These are phyloP conservation scores for Coturnix japonica DNA, from an alignment of 2,113 vertebrate species.

Conservation along the genomic window DNA sequence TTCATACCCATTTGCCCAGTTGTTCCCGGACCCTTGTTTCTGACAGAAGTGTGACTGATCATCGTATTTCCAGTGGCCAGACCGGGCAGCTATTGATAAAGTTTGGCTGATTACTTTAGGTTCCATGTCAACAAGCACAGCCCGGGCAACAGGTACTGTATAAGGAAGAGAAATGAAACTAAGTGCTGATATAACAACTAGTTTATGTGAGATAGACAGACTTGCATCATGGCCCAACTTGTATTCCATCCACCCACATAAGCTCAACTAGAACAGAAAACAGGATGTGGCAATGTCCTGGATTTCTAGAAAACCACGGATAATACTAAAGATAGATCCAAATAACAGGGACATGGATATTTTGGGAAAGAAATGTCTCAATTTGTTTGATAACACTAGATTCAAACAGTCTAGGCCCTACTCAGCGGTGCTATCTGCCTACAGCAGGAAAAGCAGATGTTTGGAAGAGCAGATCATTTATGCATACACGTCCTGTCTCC, in stretches of 20 bases:
- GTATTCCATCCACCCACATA: neutral
- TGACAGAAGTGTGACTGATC: slow-evolving; percentile 86
- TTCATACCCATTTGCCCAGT: slow-evolving; percentile 96
- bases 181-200: neutral
- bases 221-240: fast-evolving
- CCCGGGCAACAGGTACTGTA: slow-evolving; percentile 83
- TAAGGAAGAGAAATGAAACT: neutral
- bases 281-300: neutral
- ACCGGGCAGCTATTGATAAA: slow-evolving; percentile 78
- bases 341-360: neutral
- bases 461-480: neutral
- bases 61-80: slow-evolving; percentile 87
- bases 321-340: neutral
- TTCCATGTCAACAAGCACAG: slow-evolving; percentile 96
- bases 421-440: neutral
- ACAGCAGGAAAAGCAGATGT: neutral
- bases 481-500: neutral
- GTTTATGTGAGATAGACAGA: neutral
- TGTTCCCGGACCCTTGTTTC: slow-evolving; percentile 96
- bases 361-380: neutral
- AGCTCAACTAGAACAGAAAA: neutral
- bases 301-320: neutral
- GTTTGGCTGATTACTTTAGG: slow-evolving; percentile 92
- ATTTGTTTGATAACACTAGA: neutral
- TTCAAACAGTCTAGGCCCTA: neutral